phyloP scores from a whole-genome alignment of 2,113 vertebrate species.

The Empidonax traillii region DNA sequence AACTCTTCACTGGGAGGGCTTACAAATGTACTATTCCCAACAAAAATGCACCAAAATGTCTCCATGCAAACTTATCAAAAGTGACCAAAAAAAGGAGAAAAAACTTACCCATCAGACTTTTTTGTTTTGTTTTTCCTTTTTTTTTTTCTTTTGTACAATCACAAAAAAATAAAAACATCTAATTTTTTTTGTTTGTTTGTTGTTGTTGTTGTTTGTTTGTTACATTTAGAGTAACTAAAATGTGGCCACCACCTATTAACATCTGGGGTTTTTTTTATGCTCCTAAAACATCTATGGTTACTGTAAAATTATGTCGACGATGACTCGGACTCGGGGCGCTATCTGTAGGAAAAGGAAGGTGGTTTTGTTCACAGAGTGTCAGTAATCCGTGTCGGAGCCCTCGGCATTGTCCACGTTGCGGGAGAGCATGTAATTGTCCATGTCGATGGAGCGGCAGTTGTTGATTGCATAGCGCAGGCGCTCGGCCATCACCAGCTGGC shows the following conservation, averaged over 20 bases:
- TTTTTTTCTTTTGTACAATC: conserved; percentile 79
- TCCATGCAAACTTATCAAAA: conserved; percentile 90
- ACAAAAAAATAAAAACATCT: conserved; percentile 86
- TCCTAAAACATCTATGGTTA: conserved; percentile 78
- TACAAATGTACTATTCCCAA: conserved; percentile 85
- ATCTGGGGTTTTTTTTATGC: conserved; percentile 57
- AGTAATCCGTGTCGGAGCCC: conserved; percentile 88
- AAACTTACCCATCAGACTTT: conserved; percentile 43
- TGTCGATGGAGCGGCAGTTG: conserved; percentile 88
- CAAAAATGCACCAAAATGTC: conserved; percentile 81
- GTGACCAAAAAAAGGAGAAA: conserved; percentile 77
- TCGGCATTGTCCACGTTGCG: conserved; percentile 86
- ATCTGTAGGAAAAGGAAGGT: conserved; percentile 34
- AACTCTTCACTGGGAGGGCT: conserved; percentile 70
- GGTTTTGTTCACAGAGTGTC: conserved; percentile 53
- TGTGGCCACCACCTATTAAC: conserved; percentile 73
- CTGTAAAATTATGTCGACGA: conserved; percentile 65
- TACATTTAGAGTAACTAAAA: conserved; percentile 82
- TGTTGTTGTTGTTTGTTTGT: conserved; percentile 1
- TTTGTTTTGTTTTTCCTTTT: conserved; percentile 65
- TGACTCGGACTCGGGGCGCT: conserved; percentile 50
- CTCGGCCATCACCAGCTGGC: conserved; percentile 85
- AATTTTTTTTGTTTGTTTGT: conserved; percentile 32
- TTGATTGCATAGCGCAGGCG: conserved; percentile 88
- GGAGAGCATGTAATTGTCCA: conserved; percentile 90